Evolutionary conservation across 2,888 invertebrate species (phyloP).

Genomic region (Digitonthophagus gazella): DNA sequence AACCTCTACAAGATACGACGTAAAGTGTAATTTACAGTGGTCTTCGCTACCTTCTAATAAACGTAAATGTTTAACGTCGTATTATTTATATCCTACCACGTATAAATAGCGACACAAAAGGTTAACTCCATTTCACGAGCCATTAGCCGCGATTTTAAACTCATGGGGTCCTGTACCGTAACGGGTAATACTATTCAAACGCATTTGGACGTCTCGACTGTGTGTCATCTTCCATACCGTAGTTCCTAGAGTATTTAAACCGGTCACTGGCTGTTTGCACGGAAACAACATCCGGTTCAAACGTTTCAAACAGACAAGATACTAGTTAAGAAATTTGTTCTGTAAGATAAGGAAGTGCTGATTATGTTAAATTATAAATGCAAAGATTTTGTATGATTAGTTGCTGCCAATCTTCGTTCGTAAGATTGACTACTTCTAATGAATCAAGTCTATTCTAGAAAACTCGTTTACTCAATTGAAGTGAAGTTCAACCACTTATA

Average conservation of each 20-base stretch:
- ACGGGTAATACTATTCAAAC: background rate
- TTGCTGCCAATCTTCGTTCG: too few species aligned
- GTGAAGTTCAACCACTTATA: too few species aligned
- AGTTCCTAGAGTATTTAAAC: background rate
- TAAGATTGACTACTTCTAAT: too few species aligned
- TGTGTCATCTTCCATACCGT: background rate
- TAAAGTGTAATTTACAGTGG: background rate
- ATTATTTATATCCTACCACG: background rate
- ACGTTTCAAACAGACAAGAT: background rate
- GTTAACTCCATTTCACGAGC: background rate
- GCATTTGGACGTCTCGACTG: background rate
- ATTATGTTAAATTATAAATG: background rate
- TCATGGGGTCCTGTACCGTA: background rate
- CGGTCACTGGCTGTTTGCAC: background rate
- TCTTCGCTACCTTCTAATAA: background rate
- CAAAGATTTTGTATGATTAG: too few species aligned
- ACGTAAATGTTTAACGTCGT: background rate
- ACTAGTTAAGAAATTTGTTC: background rate
- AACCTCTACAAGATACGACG: background rate
- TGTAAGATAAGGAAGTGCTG: background rate
- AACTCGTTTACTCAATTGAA: too few species aligned
- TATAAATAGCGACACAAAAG: background rate
- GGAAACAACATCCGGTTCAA: background rate
- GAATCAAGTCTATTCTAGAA: too few species aligned
- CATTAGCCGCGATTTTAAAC: background rate